phyloP scores from a whole-genome alignment of 2,888 invertebrate genomes.

The Tigriopus californicus region DNA sequence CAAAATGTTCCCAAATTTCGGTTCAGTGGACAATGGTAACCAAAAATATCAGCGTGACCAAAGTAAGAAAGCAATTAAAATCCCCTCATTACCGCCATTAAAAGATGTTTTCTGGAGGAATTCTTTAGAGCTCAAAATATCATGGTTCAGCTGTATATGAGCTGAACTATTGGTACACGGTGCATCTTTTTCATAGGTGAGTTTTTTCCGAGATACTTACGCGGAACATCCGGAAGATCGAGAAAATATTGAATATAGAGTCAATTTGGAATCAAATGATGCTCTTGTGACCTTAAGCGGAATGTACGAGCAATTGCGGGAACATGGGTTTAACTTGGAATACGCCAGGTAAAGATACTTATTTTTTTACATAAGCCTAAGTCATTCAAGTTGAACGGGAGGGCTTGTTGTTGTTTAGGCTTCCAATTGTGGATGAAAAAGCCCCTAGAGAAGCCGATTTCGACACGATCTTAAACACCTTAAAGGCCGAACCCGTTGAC shows the following conservation, averaged over 20 bases:
- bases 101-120: no score
- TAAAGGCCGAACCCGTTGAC: background rate
- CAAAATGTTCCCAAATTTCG: no score
- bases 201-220: conserved; percentile 11
- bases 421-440: conserved; percentile 16
- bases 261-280: conserved; percentile 5
- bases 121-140: no score
- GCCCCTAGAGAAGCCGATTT: conserved; percentile 14
- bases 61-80: no score
- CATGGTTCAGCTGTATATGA: no score
- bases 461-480: background rate
- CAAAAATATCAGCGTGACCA: no score
- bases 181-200: background rate
- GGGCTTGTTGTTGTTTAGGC: background rate
- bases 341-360: background rate
- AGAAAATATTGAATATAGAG: conserved; percentile 10
- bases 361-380: no score
- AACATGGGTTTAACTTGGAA: background rate
- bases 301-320: conserved; percentile 4
- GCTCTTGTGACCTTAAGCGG: conserved; percentile 11
- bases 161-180: no score
- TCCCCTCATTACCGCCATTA: no score
- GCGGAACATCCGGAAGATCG: conserved; percentile 16
- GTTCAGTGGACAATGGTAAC: no score
- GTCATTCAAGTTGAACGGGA: no score